Percentiles rank a stretch among this genome's conserved stretches.
Conservation (phyloP, 2,888 invertebrate genomes). For the Plusia festucae region DNA sequence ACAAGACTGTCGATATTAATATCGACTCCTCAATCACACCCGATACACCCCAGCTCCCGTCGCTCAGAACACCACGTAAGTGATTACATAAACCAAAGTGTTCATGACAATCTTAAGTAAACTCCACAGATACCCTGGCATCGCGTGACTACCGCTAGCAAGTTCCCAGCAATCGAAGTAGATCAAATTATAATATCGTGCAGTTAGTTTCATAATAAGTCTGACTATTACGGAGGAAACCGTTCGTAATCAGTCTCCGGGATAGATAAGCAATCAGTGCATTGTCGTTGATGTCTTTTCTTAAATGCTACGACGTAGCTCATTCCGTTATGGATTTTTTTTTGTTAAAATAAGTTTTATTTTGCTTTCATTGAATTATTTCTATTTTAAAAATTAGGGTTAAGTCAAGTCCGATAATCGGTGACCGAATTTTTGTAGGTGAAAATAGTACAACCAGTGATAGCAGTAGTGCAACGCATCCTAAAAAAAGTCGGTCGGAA, state of each 20-base stretch:
- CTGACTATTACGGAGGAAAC: constrained; percentile 38
- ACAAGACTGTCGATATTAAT: too few species aligned
- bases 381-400: neutral
- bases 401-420: too few species aligned
- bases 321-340: constrained; percentile 42
- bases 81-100: constrained; percentile 46
- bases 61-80: constrained; percentile 11
- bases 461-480: too few species aligned
- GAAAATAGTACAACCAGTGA: too few species aligned
- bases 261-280: constrained; percentile 35
- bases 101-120: constrained; percentile 49
- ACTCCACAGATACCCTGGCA: constrained; percentile 42
- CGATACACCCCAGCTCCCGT: neutral
- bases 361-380: neutral
- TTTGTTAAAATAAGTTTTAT: neutral
- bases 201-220: constrained; percentile 51
- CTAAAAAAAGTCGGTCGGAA: too few species aligned
- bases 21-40: neutral
- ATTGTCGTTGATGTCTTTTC: constrained; percentile 82
- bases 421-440: too few species aligned
- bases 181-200: constrained; percentile 65
- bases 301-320: constrained; percentile 64
- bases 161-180: constrained; percentile 67
- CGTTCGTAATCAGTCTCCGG: constrained; percentile 32
- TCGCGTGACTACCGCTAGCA: constrained; percentile 67